Percentiles rank a stretch among this genome's conserved stretches.
Conservation (phyloP, 2,888 invertebrate genomes). For the Pandemis cinnamomeana region DNA sequence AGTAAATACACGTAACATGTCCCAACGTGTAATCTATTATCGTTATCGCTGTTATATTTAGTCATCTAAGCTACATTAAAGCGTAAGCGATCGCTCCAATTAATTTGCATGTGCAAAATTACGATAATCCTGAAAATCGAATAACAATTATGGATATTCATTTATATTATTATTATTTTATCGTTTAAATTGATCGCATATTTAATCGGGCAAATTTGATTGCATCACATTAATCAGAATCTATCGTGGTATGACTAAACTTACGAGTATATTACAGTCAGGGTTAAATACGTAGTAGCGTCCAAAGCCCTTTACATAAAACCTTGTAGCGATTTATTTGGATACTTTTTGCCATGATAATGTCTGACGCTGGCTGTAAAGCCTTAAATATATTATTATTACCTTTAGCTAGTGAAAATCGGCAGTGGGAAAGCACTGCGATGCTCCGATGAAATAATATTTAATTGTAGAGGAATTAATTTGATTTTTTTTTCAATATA, state of each 20-base stretch:
- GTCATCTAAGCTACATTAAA: slow-evolving; percentile 15
- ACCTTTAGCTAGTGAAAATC: slow-evolving; percentile 3
- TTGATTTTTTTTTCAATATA: too few relatives aligned
- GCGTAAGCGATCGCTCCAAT: slow-evolving; percentile 16
- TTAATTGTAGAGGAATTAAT: too few relatives aligned
- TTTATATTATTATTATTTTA: too few relatives aligned
- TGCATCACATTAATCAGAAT: slow-evolving; percentile 31
- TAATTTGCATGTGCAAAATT: slow-evolving; percentile 24
- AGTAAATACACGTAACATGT: slow-evolving; percentile 1
- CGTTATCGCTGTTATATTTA: slow-evolving; percentile 26
- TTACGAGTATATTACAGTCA: not conserved
- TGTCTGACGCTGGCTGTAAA: too few relatives aligned
- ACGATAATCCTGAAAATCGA: slow-evolving; percentile 29
- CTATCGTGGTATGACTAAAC: slow-evolving; percentile 16
- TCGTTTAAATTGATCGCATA: not conserved
- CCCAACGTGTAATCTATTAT: slow-evolving; percentile 23
- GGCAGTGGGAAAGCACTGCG: not conserved
- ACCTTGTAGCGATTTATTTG: too few relatives aligned
- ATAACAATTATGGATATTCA: slow-evolving; percentile 24
- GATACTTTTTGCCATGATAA: too few relatives aligned
- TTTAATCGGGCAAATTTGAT: slow-evolving; percentile 23
- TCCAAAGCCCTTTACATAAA: too few relatives aligned
- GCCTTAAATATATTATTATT: not conserved
- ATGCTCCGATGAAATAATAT: not conserved
- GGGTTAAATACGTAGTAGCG: too few relatives aligned